Conservation (phyloP, 2,888 invertebrate species). For the Euclidia mi region DNA sequence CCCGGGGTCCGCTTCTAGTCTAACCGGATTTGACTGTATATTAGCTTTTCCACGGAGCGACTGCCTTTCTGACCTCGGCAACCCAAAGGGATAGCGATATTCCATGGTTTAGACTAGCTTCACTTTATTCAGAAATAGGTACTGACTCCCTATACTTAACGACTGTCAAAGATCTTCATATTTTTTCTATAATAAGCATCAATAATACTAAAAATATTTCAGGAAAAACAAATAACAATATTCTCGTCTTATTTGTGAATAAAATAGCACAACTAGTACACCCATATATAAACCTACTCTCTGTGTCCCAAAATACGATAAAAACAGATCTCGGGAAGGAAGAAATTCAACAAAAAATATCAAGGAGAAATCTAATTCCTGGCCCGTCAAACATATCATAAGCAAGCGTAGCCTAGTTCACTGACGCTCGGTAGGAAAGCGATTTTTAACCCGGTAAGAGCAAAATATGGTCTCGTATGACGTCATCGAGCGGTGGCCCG, state of each 20-base stretch:
- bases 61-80: too few species aligned
- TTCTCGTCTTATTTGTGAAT: background rate
- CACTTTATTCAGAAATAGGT: too few species aligned
- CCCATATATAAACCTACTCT: background rate
- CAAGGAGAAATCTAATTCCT: conserved; percentile 76
- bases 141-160: too few species aligned
- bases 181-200: too few species aligned
- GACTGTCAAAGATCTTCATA: too few species aligned
- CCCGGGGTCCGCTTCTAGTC: too few species aligned
- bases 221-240: too few species aligned
- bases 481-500: conserved; percentile 41
- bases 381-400: conserved; percentile 85
- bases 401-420: conserved; percentile 69
- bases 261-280: background rate
- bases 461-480: conserved; percentile 63
- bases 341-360: conserved; percentile 56
- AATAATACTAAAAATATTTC: too few species aligned
- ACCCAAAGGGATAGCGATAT: too few species aligned
- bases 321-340: conserved; percentile 27
- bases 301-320: conserved; percentile 10
- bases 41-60: too few species aligned
- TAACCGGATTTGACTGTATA: too few species aligned
- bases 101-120: too few species aligned
- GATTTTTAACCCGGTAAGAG: conserved; percentile 72
- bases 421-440: conserved; percentile 69